Evolutionary conservation across 2,113 vertebrate species (phyloP).

Genomic region (Cisticola juncidis): DNA sequence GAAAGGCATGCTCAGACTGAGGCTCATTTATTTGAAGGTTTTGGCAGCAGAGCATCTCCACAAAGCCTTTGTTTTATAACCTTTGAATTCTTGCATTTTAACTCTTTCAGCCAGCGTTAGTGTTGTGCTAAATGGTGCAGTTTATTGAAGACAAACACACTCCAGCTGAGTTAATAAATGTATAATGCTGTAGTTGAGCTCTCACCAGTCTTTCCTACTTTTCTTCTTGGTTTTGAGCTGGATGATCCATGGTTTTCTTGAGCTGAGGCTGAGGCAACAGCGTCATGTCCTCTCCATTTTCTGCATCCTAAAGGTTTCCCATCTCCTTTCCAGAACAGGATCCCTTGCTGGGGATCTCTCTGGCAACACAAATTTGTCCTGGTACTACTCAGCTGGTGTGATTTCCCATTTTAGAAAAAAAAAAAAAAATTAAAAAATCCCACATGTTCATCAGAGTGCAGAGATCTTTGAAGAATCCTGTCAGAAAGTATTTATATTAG

Average conservation of each 20-base stretch:
- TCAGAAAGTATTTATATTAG: not conserved
- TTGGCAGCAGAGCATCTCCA: conserved; percentile 30
- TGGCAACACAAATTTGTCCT: not conserved
- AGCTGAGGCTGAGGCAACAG: not conserved
- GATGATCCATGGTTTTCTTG: not conserved
- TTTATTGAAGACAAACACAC: not conserved
- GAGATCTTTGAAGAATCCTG: not conserved
- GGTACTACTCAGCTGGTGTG: not conserved
- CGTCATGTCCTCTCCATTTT: accelerated
- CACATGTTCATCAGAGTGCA: accelerated
- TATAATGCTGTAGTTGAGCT: not conserved
- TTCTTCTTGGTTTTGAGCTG: not conserved
- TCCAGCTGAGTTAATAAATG: not conserved
- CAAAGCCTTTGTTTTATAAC: conserved; percentile 24
- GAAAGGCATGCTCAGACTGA: conserved; percentile 45
- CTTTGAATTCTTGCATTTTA: conserved; percentile 42
- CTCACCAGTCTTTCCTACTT: not conserved
- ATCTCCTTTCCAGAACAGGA: not conserved
- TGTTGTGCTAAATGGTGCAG: not conserved
- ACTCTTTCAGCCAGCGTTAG: not conserved
- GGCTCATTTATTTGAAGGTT: conserved; percentile 29
- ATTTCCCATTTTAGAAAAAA: not conserved
- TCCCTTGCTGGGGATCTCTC: not conserved
- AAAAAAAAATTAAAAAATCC: not conserved
- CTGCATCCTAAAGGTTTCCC: not conserved